Evolutionary conservation across 2,888 invertebrate species (phyloP), one percentile per base, ranked within the genome.

Genomic region (Netelia melanura): DNA sequence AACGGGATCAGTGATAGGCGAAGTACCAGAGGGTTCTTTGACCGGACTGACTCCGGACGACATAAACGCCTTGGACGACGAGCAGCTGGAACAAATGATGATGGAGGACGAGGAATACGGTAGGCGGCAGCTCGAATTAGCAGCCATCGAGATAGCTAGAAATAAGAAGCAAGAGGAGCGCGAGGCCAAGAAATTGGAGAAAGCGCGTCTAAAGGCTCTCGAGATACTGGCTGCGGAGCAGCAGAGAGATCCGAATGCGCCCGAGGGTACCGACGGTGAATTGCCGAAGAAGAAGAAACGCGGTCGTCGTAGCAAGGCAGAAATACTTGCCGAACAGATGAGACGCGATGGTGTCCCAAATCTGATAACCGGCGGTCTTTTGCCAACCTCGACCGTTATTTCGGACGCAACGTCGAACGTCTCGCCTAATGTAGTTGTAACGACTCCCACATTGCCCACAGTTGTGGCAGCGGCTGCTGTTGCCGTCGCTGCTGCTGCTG

Each of bases 101-200:
- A 95, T 96, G 93, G 96, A 96, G 87, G 95, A 95, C 68, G 96
- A 96, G 89, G 95, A 96, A 85, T 95, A 95, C 64, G 95, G 95
- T 0, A 95, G 95, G 48, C 94, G 95, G 17, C 95, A 95, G 88
- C 89, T 95, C 3, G 94, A 95, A 84, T 86, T 95, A 38, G 94
- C 94, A 0, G 94, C 94, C 0, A 92, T 93, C 43, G 93, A 93
- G 85, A 94, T 93, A 80, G 92, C 92, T 43, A 94, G 91, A 78
- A 90, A 83, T 87, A 94, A 92, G 87, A 92, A 92, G 79, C 93
- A 92, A 84, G 93, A 92, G 87, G 93, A 92, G 80, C 90, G 92
- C 14, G 93, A 92, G 86, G 93, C 91, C 6, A 93, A 92, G 81
- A 93, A 91, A 85, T 84, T 92, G 81, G 94, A 92, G 74, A 93